Conservation (phyloP, 2,797 vertebrate genomes). For the Gymnothorax reevesii region DNA sequence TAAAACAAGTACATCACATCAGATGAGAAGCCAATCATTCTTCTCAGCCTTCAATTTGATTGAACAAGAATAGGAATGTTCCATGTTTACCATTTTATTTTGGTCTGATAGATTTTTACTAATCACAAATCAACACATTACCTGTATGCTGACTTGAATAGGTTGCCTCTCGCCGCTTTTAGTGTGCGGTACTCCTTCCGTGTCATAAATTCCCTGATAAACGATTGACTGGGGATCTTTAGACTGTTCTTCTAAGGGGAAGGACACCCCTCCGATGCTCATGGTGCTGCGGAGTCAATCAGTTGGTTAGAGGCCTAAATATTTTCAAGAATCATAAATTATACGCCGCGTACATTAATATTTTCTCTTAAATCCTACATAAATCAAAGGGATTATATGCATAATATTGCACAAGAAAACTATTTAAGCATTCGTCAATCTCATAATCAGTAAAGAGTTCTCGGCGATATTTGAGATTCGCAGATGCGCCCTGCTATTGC, state of each 20-base stretch:
- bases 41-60: neutral
- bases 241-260: conserved; percentile 87
- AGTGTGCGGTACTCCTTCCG: conserved; percentile 90
- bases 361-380: too few species aligned
- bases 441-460: neutral
- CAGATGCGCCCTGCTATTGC: neutral
- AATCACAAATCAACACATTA: conserved; percentile 51
- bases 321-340: neutral
- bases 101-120: neutral
- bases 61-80: neutral
- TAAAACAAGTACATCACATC: too few species aligned
- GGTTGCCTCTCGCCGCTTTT: conserved; percentile 94
- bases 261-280: conserved; percentile 83
- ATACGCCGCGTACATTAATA: too few species aligned
- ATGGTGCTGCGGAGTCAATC: conserved; percentile 77
- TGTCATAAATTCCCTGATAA: conserved; percentile 85
- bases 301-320: conserved; percentile 1
- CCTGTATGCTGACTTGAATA: conserved; percentile 92
- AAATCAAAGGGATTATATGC: too few species aligned
- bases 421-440: neutral
- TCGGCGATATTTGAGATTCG: too few species aligned
- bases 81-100: neutral
- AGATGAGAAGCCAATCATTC: too few species aligned
- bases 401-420: neutral
- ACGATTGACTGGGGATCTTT: conserved; percentile 85